Conservation (phyloP, 2,113 vertebrate genomes). For the Hoplias malabaricus region DNA sequence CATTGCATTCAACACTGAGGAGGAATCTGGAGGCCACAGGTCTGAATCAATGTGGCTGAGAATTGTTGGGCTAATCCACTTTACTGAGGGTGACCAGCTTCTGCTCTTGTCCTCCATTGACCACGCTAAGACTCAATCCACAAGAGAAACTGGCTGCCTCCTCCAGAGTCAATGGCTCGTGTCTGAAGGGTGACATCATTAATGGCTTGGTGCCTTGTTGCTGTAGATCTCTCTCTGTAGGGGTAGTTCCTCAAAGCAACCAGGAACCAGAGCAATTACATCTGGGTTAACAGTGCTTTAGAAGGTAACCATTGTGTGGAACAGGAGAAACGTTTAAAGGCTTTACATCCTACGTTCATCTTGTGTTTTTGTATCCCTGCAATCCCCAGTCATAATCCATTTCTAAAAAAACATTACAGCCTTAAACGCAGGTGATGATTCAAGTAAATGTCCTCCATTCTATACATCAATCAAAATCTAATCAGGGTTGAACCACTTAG, state of each 20-base stretch:
- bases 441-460: too few relatives aligned
- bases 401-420: too few relatives aligned
- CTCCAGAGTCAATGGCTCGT: conserved; percentile 14
- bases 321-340: not conserved
- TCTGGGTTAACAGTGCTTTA: not conserved
- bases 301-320: not conserved
- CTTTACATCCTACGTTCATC: not conserved
- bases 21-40: conserved; percentile 2
- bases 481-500: too few relatives aligned
- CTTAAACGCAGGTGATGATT: too few relatives aligned
- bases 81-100: conserved; percentile 15
- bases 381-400: too few relatives aligned
- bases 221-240: not conserved
- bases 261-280: not conserved
- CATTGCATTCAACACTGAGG: not conserved
- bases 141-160: not conserved
- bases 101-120: conserved; percentile 32
- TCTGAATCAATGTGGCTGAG: conserved; percentile 15
- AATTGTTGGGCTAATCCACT: conserved; percentile 27
- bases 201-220: not conserved
- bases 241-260: not conserved
- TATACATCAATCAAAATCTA: too few relatives aligned
- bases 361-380: not conserved
- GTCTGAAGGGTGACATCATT: conserved; percentile 32
- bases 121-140: conserved; percentile 23